A percentile compares a stretch with the other conserved stretches of the same genome.
These are phyloP conservation scores for Heliconius nattereri DNA, from an alignment of 1,140 invertebrate species.

Conservation along the genomic window DNA sequence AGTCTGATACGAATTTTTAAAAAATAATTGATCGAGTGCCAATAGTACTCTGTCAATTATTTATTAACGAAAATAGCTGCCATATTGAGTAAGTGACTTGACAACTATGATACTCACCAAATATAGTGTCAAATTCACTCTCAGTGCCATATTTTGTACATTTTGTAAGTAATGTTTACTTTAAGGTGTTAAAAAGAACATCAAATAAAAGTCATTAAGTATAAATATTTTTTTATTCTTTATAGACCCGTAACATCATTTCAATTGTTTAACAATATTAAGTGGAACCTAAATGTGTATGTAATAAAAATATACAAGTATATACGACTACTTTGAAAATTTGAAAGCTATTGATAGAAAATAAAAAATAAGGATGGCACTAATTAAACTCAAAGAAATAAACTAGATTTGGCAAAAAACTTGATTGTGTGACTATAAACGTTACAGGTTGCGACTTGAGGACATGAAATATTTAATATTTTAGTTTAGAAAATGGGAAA, in stretches of 20 bases:
- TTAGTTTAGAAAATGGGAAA: too few species aligned
- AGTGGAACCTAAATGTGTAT: not conserved
- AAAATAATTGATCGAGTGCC: not conserved
- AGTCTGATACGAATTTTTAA: not conserved
- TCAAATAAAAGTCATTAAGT: conserved; percentile 20
- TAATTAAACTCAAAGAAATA: too few species aligned
- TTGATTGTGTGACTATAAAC: too few species aligned
- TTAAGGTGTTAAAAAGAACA: conserved; percentile 12
- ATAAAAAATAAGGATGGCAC: too few species aligned
- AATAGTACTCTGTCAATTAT: not conserved
- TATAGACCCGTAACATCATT: not conserved
- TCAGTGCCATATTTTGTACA: conserved; percentile 35
- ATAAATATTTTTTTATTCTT: not conserved
- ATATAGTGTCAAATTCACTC: conserved; percentile 17
- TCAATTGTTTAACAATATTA: not conserved
- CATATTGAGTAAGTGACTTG: conserved; percentile 26
- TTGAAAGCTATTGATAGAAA: too few species aligned
- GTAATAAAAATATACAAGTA: not conserved
- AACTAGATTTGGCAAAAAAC: too few species aligned
- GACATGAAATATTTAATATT: too few species aligned
- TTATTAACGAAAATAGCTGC: conserved; percentile 11
- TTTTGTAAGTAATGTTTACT: conserved; percentile 22
- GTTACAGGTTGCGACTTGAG: too few species aligned
- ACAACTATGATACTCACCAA: conserved; percentile 39
- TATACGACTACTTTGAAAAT: too few species aligned